Conservation (phyloP, 2,888 invertebrate genomes). For the Drosophila algonquin region DNA sequence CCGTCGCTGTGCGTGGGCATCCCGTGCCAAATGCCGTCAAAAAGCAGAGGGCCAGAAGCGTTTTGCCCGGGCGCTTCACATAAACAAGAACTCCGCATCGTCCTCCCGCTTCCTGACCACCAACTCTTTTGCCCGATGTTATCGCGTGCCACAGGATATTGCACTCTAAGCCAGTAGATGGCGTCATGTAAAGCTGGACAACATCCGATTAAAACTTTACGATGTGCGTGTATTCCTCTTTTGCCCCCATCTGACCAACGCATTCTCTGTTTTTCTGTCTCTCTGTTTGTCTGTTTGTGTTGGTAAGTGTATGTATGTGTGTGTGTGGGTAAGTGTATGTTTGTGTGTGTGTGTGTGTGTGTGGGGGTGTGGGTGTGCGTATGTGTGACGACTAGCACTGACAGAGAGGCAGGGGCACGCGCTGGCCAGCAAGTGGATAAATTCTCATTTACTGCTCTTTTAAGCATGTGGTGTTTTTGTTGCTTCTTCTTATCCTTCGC, state of each 20-base stretch:
- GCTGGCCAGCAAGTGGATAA: slow-evolving; percentile 78
- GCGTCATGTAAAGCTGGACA: slow-evolving; percentile 79
- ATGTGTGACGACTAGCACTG: background rate
- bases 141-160: slow-evolving; percentile 80
- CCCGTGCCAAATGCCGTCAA: slow-evolving; percentile 66
- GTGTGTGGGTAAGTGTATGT: slow-evolving; percentile 8
- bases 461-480: slow-evolving; percentile 75
- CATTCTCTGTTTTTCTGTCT: background rate
- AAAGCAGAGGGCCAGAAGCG: slow-evolving; percentile 67
- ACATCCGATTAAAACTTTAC: slow-evolving; percentile 80
- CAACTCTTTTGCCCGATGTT: slow-evolving; percentile 62
- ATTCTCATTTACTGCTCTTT: slow-evolving; percentile 80
- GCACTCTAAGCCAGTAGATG: slow-evolving; percentile 80
- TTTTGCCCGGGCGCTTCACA: slow-evolving; percentile 56
- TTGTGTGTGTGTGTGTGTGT: background rate
- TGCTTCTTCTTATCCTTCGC: slow-evolving; percentile 43
- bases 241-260: background rate
- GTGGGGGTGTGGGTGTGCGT: background rate
- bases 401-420: slow-evolving; percentile 21
- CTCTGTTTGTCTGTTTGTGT: slow-evolving; percentile 6
- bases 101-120: slow-evolving; percentile 29
- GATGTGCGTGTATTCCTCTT: slow-evolving; percentile 72
- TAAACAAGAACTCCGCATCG: slow-evolving; percentile 49
- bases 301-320: slow-evolving; percentile 1
- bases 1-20: slow-evolving; percentile 27